Evolutionary conservation across 2,113 vertebrate genomes (phyloP), one percentile per base, ranked within the genome.

Genomic region (Anolis carolinensis): DNA sequence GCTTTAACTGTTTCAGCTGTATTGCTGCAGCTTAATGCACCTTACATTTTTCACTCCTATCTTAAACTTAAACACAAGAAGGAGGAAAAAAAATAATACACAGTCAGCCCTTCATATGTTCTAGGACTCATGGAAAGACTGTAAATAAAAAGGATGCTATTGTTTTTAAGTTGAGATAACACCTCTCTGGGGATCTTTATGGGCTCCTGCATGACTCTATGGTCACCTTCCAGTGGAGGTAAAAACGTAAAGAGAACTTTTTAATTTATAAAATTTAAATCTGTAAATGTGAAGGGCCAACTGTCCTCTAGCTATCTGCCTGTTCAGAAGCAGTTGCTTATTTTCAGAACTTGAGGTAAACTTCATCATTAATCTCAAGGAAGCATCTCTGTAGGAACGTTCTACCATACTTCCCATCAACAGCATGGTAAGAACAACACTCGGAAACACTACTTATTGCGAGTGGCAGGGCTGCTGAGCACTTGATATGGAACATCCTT

Each of bases 1-100:
- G 23, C 7, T 52, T 2, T 48, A 80, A 86, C 81, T 75, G 55
- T 5, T 79, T 82, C 55, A 80, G 10, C 1, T 67, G 30, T 0
- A 0, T 30, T 27, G 86, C 1, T 55, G 71, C 65, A 89, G 76
- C 65, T 32, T 86, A 8, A 90, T 18, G 44, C 1, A 82, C 7
- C 3, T 21, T 44, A 7, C 23, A n/a, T 48, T 11, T 83, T 25
- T 59, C 0, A 0, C 5, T n/a, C 21, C 20, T 6, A 77, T 11
- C 30, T 81, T 76, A 3, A 86, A 84, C 27, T 16, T 81, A 3
- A 62, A 65, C 3, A 18, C 34, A 90, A 62, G 83, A 79, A 0
- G 72, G 65, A 55, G 48, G 1, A 92, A 86, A 82, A 86, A 82
- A 44, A 44, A 44, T 44, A 4, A 44, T 44, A 44, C 5, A 44